A percentile compares a stretch with the other conserved stretches of the same genome.
Evolutionary conservation across 1,140 invertebrate genomes (phyloP).

Genomic region (Magallana gigas): DNA sequence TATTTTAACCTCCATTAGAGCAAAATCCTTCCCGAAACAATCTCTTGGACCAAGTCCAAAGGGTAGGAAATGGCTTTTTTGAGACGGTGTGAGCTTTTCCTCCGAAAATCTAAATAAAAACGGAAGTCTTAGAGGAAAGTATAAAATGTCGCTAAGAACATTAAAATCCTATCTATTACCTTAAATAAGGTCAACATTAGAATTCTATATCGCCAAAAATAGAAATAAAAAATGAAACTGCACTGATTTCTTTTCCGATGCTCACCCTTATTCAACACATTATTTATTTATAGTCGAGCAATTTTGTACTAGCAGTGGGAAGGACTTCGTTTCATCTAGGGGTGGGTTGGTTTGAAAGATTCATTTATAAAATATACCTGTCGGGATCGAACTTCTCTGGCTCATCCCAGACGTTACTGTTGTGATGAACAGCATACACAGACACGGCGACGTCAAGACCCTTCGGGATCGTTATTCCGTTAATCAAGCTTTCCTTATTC

Average conservation of each 20-base stretch:
- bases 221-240: too few species aligned
- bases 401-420: constrained; percentile 78
- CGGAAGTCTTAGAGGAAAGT: too few species aligned
- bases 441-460: constrained; percentile 79
- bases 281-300: too few species aligned
- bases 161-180: too few species aligned
- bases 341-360: too few species aligned
- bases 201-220: too few species aligned
- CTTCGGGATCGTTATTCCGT: constrained; percentile 70
- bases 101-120: constrained; percentile 58
- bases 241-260: too few species aligned
- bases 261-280: too few species aligned
- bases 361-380: constrained; percentile 49
- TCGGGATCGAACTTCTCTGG: constrained; percentile 80
- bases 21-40: constrained; percentile 78
- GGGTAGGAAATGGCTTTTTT: constrained; percentile 62
- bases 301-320: neutral
- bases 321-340: too few species aligned
- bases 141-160: too few species aligned
- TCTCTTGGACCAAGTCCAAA: constrained; percentile 78
- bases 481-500: constrained; percentile 67
- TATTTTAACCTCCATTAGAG: constrained; percentile 69
- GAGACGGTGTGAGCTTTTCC: constrained; percentile 51
- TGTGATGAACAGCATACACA: constrained; percentile 81
- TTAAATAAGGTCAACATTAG: too few species aligned